These are phyloP conservation scores for Perithous albicinctus DNA, from an alignment of 2,888 invertebrate species.

Conservation along the genomic window DNA sequence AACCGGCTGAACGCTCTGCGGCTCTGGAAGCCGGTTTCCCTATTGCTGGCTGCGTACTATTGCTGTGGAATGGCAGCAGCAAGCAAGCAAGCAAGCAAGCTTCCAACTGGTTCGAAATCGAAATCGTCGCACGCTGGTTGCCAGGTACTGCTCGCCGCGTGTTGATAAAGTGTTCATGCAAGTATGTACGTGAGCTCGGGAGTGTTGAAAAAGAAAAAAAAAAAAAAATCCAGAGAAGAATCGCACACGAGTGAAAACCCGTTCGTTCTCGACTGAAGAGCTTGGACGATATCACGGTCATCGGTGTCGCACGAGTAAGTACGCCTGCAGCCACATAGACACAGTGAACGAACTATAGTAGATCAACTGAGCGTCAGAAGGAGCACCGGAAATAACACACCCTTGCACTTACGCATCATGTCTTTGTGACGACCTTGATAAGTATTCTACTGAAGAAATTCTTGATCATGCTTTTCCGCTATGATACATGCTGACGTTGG, in stretches of 20 bases:
- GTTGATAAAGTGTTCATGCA: conserved; percentile 60
- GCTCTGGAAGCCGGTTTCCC: conserved; percentile 60
- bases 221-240: conserved; percentile 15
- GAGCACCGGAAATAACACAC: conserved; percentile 51
- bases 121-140: conserved; percentile 61
- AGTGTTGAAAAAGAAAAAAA: conserved; percentile 36
- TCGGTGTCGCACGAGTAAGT: conserved; percentile 61
- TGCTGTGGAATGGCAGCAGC: conserved; percentile 38
- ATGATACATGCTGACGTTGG: too few relatives aligned
- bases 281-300: conserved; percentile 57
- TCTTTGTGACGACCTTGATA: conserved; percentile 58
- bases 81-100: too few relatives aligned
- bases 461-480: background rate
- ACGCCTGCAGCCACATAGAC: conserved; percentile 19
- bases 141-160: conserved; percentile 7
- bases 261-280: conserved; percentile 42
- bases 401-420: conserved; percentile 47
- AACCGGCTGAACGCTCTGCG: conserved; percentile 47
- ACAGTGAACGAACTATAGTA: conserved; percentile 22
- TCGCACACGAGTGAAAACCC: conserved; percentile 46
- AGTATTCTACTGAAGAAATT: conserved; percentile 54
- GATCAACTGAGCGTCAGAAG: conserved; percentile 6
- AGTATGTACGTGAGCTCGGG: conserved; percentile 15
- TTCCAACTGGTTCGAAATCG: conserved; percentile 65
- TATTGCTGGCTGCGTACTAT: conserved; percentile 25